Evolutionary conservation across 2,113 vertebrate genomes (phyloP).

Genomic region (Antennarius striatus): DNA sequence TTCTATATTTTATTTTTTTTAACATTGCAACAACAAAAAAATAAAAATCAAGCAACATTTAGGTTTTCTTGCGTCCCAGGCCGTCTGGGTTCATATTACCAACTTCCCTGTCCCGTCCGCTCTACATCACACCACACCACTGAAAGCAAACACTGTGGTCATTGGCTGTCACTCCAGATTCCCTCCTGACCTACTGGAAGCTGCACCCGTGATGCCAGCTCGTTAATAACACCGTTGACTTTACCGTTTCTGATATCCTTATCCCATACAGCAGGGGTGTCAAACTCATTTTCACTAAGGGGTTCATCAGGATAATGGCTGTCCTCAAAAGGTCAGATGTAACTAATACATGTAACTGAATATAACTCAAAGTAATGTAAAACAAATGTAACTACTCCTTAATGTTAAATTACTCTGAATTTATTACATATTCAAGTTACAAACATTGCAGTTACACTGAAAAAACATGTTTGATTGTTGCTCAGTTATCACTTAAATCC

Average conservation of each 20-base stretch:
- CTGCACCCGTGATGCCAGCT: slow-evolving; percentile 24
- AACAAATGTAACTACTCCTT: too few species aligned
- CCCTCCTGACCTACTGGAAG: slow-evolving; percentile 43
- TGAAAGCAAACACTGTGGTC: slow-evolving; percentile 40
- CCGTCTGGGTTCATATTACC: slow-evolving; percentile 37
- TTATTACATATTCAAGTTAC: too few species aligned
- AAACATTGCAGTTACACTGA: too few species aligned
- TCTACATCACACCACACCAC: slow-evolving; percentile 46
- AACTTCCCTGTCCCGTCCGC: slow-evolving; percentile 12
- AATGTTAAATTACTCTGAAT: too few species aligned
- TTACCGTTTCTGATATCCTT: slow-evolving; percentile 9
- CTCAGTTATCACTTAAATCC: too few species aligned
- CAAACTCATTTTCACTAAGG: too few species aligned
- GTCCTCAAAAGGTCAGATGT: too few species aligned
- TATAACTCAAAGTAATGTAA: too few species aligned
- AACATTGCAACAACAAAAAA: neutral
- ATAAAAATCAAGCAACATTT: neutral
- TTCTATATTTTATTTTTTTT: slow-evolving; percentile 4
- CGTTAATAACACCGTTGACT: slow-evolving; percentile 18
- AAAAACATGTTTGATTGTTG: too few species aligned
- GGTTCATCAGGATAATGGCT: too few species aligned
- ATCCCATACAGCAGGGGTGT: neutral
- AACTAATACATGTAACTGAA: too few species aligned
- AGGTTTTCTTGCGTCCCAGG: slow-evolving; percentile 12
- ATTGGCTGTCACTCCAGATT: slow-evolving; percentile 24